Evolutionary conservation across 2,113 vertebrate species (phyloP).

Genomic region (Sisor rabdophorus): DNA sequence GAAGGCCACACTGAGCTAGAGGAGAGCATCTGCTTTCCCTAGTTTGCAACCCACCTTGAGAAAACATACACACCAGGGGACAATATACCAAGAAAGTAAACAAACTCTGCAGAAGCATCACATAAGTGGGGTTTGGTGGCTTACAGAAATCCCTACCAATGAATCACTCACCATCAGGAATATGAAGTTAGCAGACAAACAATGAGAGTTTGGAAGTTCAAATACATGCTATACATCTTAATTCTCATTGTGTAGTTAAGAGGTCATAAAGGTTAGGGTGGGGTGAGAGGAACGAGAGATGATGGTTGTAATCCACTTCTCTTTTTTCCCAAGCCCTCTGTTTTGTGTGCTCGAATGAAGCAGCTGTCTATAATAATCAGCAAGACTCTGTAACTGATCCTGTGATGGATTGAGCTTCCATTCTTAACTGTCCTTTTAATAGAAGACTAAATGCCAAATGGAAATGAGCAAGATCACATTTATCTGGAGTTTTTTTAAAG

Average conservation of each 20-base stretch:
- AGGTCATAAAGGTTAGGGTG: not conserved
- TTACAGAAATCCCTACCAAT: conserved; percentile 9
- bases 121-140: conserved; percentile 42
- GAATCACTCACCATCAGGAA: conserved; percentile 17
- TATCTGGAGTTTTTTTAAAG: conserved; percentile 26
- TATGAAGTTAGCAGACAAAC: conserved; percentile 32
- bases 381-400: conserved; percentile 44
- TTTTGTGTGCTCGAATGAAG: conserved; percentile 42
- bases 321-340: conserved; percentile 30
- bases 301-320: conserved; percentile 37
- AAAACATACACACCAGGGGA: conserved; percentile 30
- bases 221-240: conserved; percentile 28
- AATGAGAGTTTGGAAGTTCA: conserved; percentile 37
- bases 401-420: conserved; percentile 48
- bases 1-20: not conserved
- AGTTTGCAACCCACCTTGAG: conserved; percentile 41
- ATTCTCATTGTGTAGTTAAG: conserved; percentile 30
- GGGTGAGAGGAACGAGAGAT: conserved; percentile 14
- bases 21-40: conserved; percentile 29
- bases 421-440: conserved; percentile 37
- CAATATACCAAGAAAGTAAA: conserved; percentile 44
- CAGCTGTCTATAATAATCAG: conserved; percentile 40
- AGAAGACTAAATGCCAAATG: conserved; percentile 41
- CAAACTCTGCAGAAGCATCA: conserved; percentile 41
- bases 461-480: conserved; percentile 40